These are phyloP conservation scores for Hirudinaria manillensis DNA, from an alignment of 2,888 invertebrate genomes.

Conservation along the genomic window DNA sequence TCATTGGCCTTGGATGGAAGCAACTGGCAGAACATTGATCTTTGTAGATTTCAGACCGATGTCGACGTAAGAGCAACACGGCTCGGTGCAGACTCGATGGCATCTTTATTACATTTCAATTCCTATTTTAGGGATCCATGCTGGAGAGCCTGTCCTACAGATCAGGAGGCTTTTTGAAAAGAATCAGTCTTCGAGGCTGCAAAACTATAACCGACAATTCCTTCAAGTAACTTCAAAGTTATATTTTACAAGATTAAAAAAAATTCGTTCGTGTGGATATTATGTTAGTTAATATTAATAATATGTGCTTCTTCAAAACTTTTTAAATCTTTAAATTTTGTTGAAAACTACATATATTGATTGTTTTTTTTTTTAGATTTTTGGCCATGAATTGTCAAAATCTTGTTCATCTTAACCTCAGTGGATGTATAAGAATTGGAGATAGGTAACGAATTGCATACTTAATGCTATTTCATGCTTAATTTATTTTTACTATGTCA, in stretches of 20 bases:
- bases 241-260: too few relatives aligned
- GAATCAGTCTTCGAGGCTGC: constrained; percentile 87
- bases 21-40: constrained; percentile 97
- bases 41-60: constrained; percentile 96
- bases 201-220: constrained; percentile 92
- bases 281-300: background rate
- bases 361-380: constrained; percentile 43
- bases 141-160: constrained; percentile 95
- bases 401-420: constrained; percentile 88
- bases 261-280: background rate
- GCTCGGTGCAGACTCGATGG: background rate
- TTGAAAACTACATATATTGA: background rate
- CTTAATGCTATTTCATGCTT: background rate
- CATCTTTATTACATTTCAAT: background rate
- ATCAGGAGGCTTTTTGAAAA: constrained; percentile 92
- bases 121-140: constrained; percentile 57
- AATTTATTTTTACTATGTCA: background rate
- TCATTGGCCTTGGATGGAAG: constrained; percentile 93
- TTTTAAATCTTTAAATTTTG: background rate
- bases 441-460: constrained; percentile 61
- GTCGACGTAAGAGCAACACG: constrained; percentile 71
- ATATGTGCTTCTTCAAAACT: background rate
- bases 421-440: constrained; percentile 90
- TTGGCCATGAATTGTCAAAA: constrained; percentile 69
- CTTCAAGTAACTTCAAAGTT: constrained; percentile 61